Base-by-base conservation (phyloP, 2,888 invertebrate species). In the Halictus quadricinctus region DNA sequence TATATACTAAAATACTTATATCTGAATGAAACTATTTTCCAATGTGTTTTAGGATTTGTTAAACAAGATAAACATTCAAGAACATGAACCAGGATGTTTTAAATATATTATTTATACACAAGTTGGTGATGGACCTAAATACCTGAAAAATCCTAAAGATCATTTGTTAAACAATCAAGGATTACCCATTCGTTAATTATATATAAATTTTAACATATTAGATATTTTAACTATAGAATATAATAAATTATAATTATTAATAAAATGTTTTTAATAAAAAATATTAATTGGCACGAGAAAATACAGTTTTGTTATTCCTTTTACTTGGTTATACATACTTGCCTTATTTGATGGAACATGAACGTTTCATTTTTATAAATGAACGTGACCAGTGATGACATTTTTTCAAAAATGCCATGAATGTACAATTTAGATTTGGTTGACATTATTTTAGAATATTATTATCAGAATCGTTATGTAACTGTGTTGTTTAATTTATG, bases 81-180 rank as follows among this genome's bases (percentile, higher is more conserved):
- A 95, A 74, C 95, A 95, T 89, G 85, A 91, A 70, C 91, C 93
- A 48, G 97, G 97, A 92, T 93, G 96, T 74, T 94, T 98, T 18
- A 97, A 98, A 93, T 98, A 98, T 95, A 95, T 98, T 7, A 98
- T 98, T 90, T 96, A 97, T 91, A 98, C 98, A 0, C 96, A 96
- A 95, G 96, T 98, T 82, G 98, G 98, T 3, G 96, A 96, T 81
- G 98, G 98, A 0, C 98, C 98, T 13, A 95, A 95, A 89, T 94
- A 96, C 90, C 90, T 96, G 25, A 91, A 89, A 15, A 94, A 95
- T 83, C 91, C 93, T 0, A 90, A 93, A 41, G 92, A 95, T 81
- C 96, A 96, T 93, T 94, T 96, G 25, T 89, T 96, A 72, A 94
- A 95, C 87, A 93, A 94, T 86, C 91, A 93, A 84, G 96, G 96